Percentiles rank a stretch among this genome's conserved stretches.
phyloP scores from a whole-genome alignment of 2,113 vertebrate species.

The Xenotilapia leptura region DNA sequence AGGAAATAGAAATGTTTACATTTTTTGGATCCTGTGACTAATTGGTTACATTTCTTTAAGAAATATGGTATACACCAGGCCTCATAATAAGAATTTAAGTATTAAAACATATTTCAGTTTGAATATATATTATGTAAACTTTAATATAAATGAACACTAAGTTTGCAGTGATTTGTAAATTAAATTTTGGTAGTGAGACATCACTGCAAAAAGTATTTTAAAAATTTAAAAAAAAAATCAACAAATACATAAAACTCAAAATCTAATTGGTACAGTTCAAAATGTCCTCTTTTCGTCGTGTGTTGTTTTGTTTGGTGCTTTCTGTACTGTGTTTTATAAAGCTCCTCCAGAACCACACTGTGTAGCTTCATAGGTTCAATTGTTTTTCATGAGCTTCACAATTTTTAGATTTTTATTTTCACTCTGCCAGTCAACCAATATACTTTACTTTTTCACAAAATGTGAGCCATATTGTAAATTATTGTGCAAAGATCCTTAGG shows the following conservation, averaged over 20 bases:
- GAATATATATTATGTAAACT: background rate
- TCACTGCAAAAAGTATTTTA: background rate
- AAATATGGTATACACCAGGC: background rate
- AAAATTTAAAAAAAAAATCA: rapidly evolving
- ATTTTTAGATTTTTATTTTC: background rate
- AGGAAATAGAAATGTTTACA: background rate
- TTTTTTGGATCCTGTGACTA: background rate
- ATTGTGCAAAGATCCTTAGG: background rate
- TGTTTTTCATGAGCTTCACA: background rate
- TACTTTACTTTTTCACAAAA: background rate
- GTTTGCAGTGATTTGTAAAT: background rate
- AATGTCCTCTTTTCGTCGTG: rapidly evolving
- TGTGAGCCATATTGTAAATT: background rate
- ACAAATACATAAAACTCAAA: background rate
- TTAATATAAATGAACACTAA: background rate
- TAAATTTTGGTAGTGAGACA: background rate
- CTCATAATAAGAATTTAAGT: background rate
- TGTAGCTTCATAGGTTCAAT: background rate
- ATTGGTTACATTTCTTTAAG: background rate
- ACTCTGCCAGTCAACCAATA: background rate
- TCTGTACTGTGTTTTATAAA: background rate
- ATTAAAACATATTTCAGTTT: background rate
- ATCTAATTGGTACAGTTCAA: rapidly evolving
- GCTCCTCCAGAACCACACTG: background rate
- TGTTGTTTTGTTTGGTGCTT: background rate